These are phyloP conservation scores for Nephrotoma flavescens DNA, from an alignment of 2,888 invertebrate species.

Conservation along the genomic window DNA sequence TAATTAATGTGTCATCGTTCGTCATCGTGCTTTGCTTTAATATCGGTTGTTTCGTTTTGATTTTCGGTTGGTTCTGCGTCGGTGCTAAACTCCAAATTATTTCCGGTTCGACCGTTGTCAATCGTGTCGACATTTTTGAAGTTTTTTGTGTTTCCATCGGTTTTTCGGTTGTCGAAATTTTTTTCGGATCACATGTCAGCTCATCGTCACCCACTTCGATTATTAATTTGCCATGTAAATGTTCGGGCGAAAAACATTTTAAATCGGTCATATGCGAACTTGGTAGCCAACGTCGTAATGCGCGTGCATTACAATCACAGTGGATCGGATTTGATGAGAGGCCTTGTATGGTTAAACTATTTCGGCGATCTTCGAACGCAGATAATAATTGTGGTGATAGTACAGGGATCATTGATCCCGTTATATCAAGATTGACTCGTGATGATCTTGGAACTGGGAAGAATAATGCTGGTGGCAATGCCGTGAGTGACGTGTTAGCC, in stretches of 20 bases:
- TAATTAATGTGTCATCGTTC: slow-evolving; percentile 85
- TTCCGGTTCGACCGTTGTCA: slow-evolving; percentile 60
- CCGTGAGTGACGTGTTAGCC: slow-evolving; percentile 63
- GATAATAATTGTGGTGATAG: slow-evolving; percentile 63
- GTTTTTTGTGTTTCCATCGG: slow-evolving; percentile 23
- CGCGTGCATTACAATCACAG: slow-evolving; percentile 73
- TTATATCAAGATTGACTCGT: slow-evolving; percentile 59
- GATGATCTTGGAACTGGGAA: slow-evolving; percentile 81
- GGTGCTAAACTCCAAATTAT: slow-evolving; percentile 84
- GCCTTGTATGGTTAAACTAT: slow-evolving; percentile 58
- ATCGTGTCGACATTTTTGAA: slow-evolving; percentile 39
- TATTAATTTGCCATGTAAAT: slow-evolving; percentile 50
- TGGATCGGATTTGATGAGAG: slow-evolving; percentile 65
- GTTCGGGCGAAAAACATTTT: slow-evolving; percentile 53
- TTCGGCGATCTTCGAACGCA: slow-evolving; percentile 66
- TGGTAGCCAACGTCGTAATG: slow-evolving; percentile 64
- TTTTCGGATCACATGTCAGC: slow-evolving; percentile 57
- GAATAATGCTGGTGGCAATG: slow-evolving; percentile 65
- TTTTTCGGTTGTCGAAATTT: slow-evolving; percentile 35
- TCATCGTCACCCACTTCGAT: slow-evolving; percentile 68
- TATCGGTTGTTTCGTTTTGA: slow-evolving; percentile 38
- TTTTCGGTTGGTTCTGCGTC: slow-evolving; percentile 41
- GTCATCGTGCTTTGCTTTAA: slow-evolving; percentile 50
- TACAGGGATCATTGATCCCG: slow-evolving; percentile 61
- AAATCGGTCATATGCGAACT: slow-evolving; percentile 45